Conservation (phyloP, 2,797 vertebrate genomes). For the Lerista edwardsae region DNA sequence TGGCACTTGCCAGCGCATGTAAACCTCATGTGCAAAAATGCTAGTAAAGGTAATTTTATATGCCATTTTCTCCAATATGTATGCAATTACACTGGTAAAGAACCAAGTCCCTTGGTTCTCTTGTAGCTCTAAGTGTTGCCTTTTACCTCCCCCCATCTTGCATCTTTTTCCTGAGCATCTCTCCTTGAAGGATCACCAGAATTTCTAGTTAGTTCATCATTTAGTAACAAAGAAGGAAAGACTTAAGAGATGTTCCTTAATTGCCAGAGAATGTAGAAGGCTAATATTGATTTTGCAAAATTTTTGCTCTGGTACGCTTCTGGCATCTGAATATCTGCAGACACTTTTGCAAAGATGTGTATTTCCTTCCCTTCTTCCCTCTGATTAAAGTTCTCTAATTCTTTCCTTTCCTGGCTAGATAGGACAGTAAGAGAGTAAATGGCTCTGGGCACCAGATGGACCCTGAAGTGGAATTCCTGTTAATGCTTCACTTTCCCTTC, state of each 20-base stretch:
- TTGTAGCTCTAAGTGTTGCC: no score
- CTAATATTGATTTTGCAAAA: slow-evolving; percentile 22
- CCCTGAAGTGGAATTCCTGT: slow-evolving; percentile 28
- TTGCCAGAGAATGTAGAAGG: slow-evolving; percentile 19
- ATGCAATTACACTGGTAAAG: background rate
- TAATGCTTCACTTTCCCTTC: slow-evolving; percentile 22
- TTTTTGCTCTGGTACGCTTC: background rate
- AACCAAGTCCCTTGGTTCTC: background rate
- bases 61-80: background rate
- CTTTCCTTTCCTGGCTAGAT: slow-evolving; percentile 9
- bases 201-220: background rate
- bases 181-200: background rate
- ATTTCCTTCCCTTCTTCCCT: background rate
- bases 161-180: background rate
- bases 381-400: background rate
- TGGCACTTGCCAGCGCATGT: no score
- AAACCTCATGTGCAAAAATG: background rate
- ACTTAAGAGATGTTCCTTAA: accelerated
- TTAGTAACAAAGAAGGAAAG: slow-evolving; percentile 7
- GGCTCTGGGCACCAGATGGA: slow-evolving; percentile 51
- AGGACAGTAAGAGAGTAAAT: background rate
- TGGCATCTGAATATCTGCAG: background rate
- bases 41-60: background rate
- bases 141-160: background rate
- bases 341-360: background rate